These are phyloP conservation scores for Ceratina japonica DNA, from an alignment of 1,140 invertebrate species.

Conservation along the genomic window DNA sequence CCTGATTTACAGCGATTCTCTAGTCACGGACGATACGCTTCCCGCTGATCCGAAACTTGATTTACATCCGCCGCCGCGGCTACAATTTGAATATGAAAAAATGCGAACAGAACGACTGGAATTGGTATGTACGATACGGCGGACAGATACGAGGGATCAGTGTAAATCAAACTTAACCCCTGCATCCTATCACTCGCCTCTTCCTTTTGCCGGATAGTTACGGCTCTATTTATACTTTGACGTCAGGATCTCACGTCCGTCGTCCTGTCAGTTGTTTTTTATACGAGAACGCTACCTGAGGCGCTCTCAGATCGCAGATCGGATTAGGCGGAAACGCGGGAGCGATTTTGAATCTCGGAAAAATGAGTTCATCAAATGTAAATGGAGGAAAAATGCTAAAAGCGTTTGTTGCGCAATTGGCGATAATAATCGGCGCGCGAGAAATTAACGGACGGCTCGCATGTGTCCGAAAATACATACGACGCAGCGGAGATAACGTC, in stretches of 20 bases:
- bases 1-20: slow-evolving; percentile 10
- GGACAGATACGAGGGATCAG: neutral
- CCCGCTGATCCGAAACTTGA: neutral
- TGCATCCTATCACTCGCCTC: neutral
- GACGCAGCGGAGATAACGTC: slow-evolving; percentile 18
- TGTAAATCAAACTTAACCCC: neutral
- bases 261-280: no score
- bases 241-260: no score
- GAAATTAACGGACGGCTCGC: slow-evolving; percentile 27
- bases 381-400: no score
- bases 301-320: no score
- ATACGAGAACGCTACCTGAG: no score
- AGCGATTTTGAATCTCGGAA: neutral
- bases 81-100: neutral
- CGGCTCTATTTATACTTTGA: no score
- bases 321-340: no score
- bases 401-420: slow-evolving; percentile 12
- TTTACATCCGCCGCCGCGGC: slow-evolving; percentile 1
- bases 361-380: neutral
- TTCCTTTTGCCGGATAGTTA: no score
- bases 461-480: slow-evolving; percentile 39
- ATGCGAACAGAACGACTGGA: neutral
- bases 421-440: slow-evolving; percentile 25
- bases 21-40: slow-evolving; percentile 18
- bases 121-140: neutral